A percentile compares a stretch with the other conserved stretches of the same genome.
Conservation (phyloP, 2,888 invertebrate genomes). For the Lacanobia oleracea region DNA sequence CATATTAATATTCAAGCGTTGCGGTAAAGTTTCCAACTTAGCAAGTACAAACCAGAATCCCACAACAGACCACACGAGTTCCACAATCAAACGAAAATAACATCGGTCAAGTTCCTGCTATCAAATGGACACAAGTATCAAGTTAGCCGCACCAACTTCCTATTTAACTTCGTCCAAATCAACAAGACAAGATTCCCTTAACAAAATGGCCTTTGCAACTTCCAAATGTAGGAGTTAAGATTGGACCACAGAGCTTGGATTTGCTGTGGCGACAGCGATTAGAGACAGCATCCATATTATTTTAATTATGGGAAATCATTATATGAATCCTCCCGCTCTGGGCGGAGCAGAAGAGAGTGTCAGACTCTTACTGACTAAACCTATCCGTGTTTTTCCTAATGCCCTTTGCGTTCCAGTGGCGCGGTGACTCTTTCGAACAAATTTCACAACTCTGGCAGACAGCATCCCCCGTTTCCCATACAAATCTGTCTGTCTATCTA, state of each 20-base stretch:
- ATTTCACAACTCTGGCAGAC: too few species aligned
- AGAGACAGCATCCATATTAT: too few species aligned
- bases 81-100: slow-evolving; percentile 30
- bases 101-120: slow-evolving; percentile 38
- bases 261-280: background rate
- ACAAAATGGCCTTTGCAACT: slow-evolving; percentile 60
- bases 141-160: slow-evolving; percentile 47
- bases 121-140: slow-evolving; percentile 47
- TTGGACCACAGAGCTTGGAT: slow-evolving; percentile 25
- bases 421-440: too few species aligned
- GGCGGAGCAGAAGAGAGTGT: too few species aligned
- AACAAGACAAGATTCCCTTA: slow-evolving; percentile 58
- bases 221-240: slow-evolving; percentile 65
- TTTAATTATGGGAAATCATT: too few species aligned
- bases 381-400: too few species aligned
- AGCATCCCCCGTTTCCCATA: too few species aligned
- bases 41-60: slow-evolving; percentile 2
- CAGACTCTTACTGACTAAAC: too few species aligned
- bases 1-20: background rate
- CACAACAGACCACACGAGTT: slow-evolving; percentile 11
- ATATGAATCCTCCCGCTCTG: too few species aligned
- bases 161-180: slow-evolving; percentile 63
- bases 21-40: background rate
- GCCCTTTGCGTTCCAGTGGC: too few species aligned
- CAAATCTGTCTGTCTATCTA: too few species aligned